phyloP scores from a whole-genome alignment of 2,888 invertebrate genomes.

The Tupiocoris notatus region DNA sequence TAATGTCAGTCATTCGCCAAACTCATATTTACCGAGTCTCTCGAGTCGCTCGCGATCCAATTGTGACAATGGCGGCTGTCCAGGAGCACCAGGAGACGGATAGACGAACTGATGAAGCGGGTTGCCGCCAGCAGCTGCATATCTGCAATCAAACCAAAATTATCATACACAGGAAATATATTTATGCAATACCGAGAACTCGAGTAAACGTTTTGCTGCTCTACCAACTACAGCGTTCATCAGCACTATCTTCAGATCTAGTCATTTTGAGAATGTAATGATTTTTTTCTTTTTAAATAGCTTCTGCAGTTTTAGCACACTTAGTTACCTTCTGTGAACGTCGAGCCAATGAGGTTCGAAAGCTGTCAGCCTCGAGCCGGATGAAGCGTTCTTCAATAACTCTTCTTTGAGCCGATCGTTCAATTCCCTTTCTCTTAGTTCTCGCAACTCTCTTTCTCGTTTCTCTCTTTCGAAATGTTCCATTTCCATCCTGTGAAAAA shows the following conservation, averaged over 20 bases:
- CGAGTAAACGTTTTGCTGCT: too few relatives aligned
- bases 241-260: too few relatives aligned
- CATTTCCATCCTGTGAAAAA: conserved; percentile 54
- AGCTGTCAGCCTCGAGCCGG: conserved; percentile 55
- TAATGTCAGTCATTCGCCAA: conserved; percentile 1
- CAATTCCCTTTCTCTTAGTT: conserved; percentile 74
- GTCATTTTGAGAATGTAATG: too few relatives aligned
- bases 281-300: too few relatives aligned
- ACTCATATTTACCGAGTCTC: conserved; percentile 70
- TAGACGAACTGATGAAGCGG: conserved; percentile 69
- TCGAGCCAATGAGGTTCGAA: conserved; percentile 71
- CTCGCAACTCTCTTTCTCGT: conserved; percentile 63
- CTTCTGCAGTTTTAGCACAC: too few relatives aligned
- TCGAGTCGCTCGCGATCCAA: conserved; percentile 85
- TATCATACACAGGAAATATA: background rate
- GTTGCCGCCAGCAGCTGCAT: conserved; percentile 54
- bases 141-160: conserved; percentile 1
- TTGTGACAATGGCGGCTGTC: conserved; percentile 68
- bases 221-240: too few relatives aligned
- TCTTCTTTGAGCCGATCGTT: conserved; percentile 87
- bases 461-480: conserved; percentile 73
- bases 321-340: conserved; percentile 80
- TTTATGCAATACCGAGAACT: too few relatives aligned
- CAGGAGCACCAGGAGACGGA: conserved; percentile 51
- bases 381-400: conserved; percentile 70